Percentiles rank a stretch among this genome's conserved stretches.
Conservation (phyloP, 2,113 vertebrate genomes). For the Upupa epops region DNA sequence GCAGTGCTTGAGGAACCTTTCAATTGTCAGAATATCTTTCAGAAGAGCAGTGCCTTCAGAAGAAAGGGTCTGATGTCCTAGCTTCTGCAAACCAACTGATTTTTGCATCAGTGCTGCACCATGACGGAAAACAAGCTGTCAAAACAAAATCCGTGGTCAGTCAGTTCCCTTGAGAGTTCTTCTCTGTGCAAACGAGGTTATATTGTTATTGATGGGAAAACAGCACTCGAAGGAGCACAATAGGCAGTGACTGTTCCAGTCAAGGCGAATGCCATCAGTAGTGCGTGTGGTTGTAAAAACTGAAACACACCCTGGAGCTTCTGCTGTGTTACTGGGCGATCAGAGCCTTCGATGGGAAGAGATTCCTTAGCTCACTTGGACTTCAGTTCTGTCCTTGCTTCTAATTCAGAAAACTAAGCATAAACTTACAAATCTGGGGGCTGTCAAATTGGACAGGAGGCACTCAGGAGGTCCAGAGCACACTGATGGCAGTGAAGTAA, state of each 20-base stretch:
- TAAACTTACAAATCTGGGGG: background rate
- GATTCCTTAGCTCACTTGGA: background rate
- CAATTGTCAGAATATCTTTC: background rate
- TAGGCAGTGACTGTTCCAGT: background rate
- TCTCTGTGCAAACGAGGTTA: background rate
- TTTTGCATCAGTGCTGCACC: background rate
- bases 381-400: background rate
- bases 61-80: background rate
- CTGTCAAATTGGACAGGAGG: background rate
- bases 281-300: background rate
- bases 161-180: background rate
- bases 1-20: background rate
- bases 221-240: background rate
- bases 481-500: background rate
- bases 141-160: background rate
- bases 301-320: background rate
- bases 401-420: background rate
- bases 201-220: background rate
- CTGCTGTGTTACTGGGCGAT: background rate
- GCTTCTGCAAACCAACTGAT: background rate
- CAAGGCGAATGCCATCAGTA: background rate
- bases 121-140: background rate
- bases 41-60: background rate
- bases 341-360: background rate
- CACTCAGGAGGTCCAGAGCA: background rate